Conservation (phyloP, 2,888 invertebrate genomes). For the Alcis repandata region DNA sequence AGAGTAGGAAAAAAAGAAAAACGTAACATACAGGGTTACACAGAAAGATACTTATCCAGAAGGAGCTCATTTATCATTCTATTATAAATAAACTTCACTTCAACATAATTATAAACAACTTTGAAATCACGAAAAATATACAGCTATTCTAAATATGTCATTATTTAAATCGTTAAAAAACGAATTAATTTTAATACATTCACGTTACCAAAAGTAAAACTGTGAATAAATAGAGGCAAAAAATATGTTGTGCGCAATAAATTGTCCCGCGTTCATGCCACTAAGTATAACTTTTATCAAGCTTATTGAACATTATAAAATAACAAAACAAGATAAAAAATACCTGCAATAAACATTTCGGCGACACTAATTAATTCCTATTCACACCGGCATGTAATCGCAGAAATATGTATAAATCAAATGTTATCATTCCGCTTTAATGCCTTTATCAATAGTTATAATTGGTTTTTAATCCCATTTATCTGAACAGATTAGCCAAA, state of each 20-base stretch:
- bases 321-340: constrained; percentile 7
- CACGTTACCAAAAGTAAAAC: no score
- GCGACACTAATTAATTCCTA: constrained; percentile 13
- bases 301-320: neutral
- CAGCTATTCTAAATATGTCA: no score
- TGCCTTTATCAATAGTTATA: constrained; percentile 74
- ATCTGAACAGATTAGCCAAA: constrained; percentile 73
- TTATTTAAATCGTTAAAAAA: no score
- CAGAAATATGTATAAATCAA: constrained; percentile 78
- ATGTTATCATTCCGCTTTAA: constrained; percentile 81
- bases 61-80: no score
- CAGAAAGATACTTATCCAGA: no score
- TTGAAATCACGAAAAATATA: no score
- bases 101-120: no score
- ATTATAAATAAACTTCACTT: no score
- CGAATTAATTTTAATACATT: no score
- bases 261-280: neutral
- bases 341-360: constrained; percentile 36
- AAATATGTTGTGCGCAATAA: neutral
- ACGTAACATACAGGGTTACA: no score
- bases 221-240: no score
- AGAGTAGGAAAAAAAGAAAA: neutral
- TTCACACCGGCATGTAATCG: constrained; percentile 32
- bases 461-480: constrained; percentile 73
- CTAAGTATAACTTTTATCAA: neutral